Evolutionary conservation across 2,797 vertebrate genomes (phyloP), one percentile per base, ranked within the genome.

Genomic region (Melanotaenia parkinsoni): DNA sequence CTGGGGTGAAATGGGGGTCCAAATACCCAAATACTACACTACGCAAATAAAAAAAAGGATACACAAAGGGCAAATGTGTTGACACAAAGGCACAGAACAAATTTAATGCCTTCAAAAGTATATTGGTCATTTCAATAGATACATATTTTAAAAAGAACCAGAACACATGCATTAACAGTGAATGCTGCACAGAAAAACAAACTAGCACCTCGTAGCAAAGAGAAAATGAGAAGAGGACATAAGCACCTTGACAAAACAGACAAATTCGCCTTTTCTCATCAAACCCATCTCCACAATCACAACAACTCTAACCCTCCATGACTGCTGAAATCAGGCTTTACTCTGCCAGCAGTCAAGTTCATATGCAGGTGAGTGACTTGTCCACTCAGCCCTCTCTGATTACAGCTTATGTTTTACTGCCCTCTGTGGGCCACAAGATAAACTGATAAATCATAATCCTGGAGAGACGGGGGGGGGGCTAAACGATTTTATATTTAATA

Each of bases 381-480:
- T 80, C 82, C 13, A 77, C 70, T 82, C 63, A 71, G 72, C 67
- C 64, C 74, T 72, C 22, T 67, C 61, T 69, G 64, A 54, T 12
- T 63, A 43, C 76, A 77, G 63, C 76, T 89, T 86, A n/a, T 87
- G 72, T 79, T 90, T 76, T 89, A 90, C 90, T 91, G 91, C 90
- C 90, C 89, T 81, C 91, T 91, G 70, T 58, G 33, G 88, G 82
- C 28, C 11, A 26, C 24, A 8, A 53, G 13, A 69, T 50, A 13
- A 76, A 76, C 30, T 63, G 47, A 61, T 54, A 9, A 58, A 40
- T 72, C 43, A 32, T 2, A 64, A 50, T 18, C 10, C 72, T 10
- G 30, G 2, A 22, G 26, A 18, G 22, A 47, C n/a, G 28, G 28
- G 28, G 26, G 28, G 26, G 47, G 11, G 22, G 1, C 47, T 67